phyloP scores from a whole-genome alignment of 2,113 vertebrate species.

The Sarotherodon lohbergeri region DNA sequence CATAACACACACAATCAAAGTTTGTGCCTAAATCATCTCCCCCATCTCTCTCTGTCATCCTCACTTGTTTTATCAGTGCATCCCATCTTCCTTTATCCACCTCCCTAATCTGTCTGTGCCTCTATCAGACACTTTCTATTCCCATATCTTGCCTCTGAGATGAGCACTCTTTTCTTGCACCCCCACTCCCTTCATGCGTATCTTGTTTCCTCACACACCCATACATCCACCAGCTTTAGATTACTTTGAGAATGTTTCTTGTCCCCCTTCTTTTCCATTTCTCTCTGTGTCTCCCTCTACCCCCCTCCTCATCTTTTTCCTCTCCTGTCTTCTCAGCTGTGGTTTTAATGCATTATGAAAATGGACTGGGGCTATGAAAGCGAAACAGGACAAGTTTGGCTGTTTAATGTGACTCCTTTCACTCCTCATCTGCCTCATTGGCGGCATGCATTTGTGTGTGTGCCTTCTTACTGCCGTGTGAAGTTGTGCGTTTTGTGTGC shows the following conservation, averaged over 20 bases:
- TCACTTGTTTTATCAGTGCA: conserved; percentile 50
- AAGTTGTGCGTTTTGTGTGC: conserved; percentile 15
- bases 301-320: conserved; percentile 6
- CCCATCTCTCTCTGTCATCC: conserved; percentile 47
- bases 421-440: conserved; percentile 66
- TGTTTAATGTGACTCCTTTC: conserved; percentile 69
- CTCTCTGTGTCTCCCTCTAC: neutral
- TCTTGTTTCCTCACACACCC: conserved; percentile 49
- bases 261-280: conserved; percentile 15
- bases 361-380: conserved; percentile 69
- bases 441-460: conserved; percentile 8
- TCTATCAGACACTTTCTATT: conserved; percentile 61
- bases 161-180: conserved; percentile 34
- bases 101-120: conserved; percentile 54
- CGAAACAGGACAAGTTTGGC: conserved; percentile 63
- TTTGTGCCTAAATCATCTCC: conserved; percentile 58
- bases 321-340: conserved; percentile 54
- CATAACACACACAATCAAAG: conserved; percentile 20
- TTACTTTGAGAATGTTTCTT: conserved; percentile 53
- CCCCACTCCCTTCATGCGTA: conserved; percentile 52
- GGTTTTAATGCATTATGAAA: conserved; percentile 73
- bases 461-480: neutral
- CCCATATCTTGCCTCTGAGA: conserved; percentile 55
- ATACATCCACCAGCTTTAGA: conserved; percentile 51
- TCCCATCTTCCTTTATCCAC: conserved; percentile 62